Evolutionary conservation across 2,888 invertebrate genomes (phyloP), one percentile per base, ranked within the genome.

Genomic region (Pristionchus maxplancki): DNA sequence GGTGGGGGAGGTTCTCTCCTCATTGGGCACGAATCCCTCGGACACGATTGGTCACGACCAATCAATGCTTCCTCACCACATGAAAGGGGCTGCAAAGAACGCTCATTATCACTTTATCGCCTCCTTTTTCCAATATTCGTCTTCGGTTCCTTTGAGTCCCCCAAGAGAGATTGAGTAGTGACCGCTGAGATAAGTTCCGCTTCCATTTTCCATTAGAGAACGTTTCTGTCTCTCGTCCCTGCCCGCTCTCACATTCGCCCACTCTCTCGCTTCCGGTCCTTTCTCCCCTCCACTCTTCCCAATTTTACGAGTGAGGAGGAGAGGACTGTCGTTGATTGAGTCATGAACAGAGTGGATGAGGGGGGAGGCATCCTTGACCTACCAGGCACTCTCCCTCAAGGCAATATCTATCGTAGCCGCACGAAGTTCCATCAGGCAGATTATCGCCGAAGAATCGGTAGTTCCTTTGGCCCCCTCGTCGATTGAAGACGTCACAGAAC

Each of bases 401-500:
- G 89, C 94, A 94, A 89, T 93, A 95, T 85, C 92, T 88, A 64
- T 94, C 93, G 88, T 90, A 92, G 62, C 94, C 94, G 89, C 95
- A 95, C 17, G 93, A 91, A 3, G 95, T 93, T n/a, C 95, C 95
- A 90, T 95, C 94, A 34, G 95, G 95, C 71, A 95, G 89, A 85
- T 93, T 93, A 89, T 95, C 95, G 48, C 95, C 95, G 89, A 93
- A 95, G 92, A 93, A 94, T 85, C 94, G 94, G 87, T 94, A 95
- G 89, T 93, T 94, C 13, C 93, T 89, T 84, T 93, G 93, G 71
- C 90, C 90, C 58, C 93, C 93, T 71, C 89, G 89, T 20, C 90
- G 90, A 89, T 91, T 94, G 89, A 89, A 90, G 28, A 94, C 93
- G 89, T 94, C 94, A 89, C 94, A 94, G 90, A 94, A 94, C 44